These are phyloP conservation scores for Epinephelus coioides DNA, from an alignment of 2,797 vertebrate species.

Conservation along the genomic window DNA sequence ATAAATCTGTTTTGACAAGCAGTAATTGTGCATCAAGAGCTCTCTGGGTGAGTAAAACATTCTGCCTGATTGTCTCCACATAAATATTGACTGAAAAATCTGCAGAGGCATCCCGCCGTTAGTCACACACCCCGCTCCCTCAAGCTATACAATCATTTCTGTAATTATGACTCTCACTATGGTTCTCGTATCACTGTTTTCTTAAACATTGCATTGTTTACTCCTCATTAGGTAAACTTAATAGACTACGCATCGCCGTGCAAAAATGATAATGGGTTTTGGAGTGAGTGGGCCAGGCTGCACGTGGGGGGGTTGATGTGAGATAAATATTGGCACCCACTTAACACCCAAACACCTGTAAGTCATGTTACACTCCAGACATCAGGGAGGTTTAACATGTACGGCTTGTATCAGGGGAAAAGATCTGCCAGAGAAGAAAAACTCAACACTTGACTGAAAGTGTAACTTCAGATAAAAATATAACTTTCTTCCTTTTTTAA, in stretches of 20 bases:
- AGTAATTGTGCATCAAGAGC: slow-evolving; percentile 55
- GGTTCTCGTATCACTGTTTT: slow-evolving; percentile 1
- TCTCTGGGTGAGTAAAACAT: slow-evolving; percentile 47
- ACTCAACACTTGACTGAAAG: too few species aligned
- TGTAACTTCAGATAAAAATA: too few species aligned
- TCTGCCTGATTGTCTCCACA: slow-evolving; percentile 55
- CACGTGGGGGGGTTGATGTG: not conserved
- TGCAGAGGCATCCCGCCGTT: slow-evolving; percentile 35
- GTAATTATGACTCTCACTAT: slow-evolving; percentile 33
- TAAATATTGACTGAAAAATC: slow-evolving; percentile 60
- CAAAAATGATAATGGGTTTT: slow-evolving; percentile 45
- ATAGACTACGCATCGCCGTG: slow-evolving; percentile 42
- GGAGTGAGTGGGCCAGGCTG: not conserved
- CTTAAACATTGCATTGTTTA: slow-evolving; percentile 33
- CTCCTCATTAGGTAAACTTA: slow-evolving; percentile 58
- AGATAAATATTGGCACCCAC: slow-evolving; percentile 10
- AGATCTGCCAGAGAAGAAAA: not conserved
- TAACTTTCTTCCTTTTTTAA: too few species aligned
- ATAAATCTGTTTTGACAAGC: slow-evolving; percentile 59
- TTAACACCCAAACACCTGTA: not conserved
- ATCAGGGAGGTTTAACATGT: not conserved
- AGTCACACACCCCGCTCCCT: slow-evolving; percentile 3
- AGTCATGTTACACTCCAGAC: slow-evolving; percentile 7
- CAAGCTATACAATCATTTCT: slow-evolving; percentile 18
- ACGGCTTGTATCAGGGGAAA: not conserved